Conservation (phyloP, 1,140 invertebrate species). For the Drosophila insularis region DNA sequence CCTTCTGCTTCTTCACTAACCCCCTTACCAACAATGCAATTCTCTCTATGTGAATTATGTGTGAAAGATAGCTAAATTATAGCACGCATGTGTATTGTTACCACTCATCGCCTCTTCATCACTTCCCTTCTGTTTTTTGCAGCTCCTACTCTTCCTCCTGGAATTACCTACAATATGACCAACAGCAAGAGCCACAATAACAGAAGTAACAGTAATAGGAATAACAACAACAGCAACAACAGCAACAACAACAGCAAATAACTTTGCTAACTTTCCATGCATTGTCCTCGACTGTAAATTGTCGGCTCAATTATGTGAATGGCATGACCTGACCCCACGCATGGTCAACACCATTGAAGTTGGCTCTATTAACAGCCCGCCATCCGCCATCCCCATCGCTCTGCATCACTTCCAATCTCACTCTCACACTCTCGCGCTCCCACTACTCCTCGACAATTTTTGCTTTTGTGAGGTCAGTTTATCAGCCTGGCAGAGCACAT, state of each 20-base stretch:
- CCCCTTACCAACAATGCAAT: neutral
- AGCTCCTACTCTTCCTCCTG: neutral
- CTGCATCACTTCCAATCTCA: too few species aligned
- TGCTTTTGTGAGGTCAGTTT: constrained; percentile 38
- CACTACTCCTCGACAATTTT: constrained; percentile 6
- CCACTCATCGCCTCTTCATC: constrained; percentile 41
- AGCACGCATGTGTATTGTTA: constrained; percentile 58
- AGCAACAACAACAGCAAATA: constrained; percentile 28
- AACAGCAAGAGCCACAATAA: neutral
- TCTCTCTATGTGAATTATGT: constrained; percentile 53
- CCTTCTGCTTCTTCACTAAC: neutral
- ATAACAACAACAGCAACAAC: constrained; percentile 13
- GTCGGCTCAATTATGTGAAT: constrained; percentile 60
- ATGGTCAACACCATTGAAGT: constrained; percentile 7
- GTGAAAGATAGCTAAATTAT: constrained; percentile 64
- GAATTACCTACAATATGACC: constrained; percentile 8
- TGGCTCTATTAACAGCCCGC: neutral
- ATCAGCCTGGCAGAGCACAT: constrained; percentile 43
- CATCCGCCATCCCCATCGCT: too few species aligned
- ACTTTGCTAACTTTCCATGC: constrained; percentile 50
- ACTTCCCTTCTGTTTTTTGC: neutral
- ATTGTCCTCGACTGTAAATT: constrained; percentile 54
- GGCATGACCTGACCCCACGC: constrained; percentile 15
- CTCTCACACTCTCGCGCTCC: neutral
- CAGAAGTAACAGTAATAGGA: neutral